A percentile compares a stretch with the other conserved stretches of the same genome.
Conservation (phyloP, 2,888 invertebrate species). For the Gortyna flavago region DNA sequence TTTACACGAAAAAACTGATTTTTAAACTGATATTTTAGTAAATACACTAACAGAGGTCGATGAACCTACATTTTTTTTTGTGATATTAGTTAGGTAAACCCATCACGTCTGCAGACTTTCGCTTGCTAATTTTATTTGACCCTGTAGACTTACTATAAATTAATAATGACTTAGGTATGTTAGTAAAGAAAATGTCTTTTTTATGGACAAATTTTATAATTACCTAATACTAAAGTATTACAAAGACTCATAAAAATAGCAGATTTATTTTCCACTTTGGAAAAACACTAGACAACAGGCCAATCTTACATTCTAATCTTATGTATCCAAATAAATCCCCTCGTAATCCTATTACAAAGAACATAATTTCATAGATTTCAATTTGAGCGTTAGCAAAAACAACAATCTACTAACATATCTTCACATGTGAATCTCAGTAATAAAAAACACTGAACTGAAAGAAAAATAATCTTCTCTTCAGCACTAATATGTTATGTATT, state of each 20-base stretch:
- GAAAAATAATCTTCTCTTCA: slow-evolving; percentile 5
- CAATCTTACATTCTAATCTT: slow-evolving; percentile 8
- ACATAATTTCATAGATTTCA: slow-evolving; percentile 3
- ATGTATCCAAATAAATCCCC: slow-evolving; percentile 11
- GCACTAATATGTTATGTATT: background rate
- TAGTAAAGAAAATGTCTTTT: slow-evolving; percentile 1
- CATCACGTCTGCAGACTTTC: background rate
- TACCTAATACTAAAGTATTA: slow-evolving; percentile 24
- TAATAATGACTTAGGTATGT: background rate
- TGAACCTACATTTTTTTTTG: no score
- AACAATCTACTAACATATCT: background rate
- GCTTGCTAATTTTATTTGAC: background rate
- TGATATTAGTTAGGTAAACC: no score
- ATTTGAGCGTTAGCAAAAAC: slow-evolving; percentile 25
- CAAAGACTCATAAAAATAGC: slow-evolving; percentile 37
- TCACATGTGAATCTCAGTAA: background rate
- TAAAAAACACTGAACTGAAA: background rate
- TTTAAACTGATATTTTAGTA: no score
- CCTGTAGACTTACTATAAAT: slow-evolving; percentile 1
- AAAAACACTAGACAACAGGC: slow-evolving; percentile 24
- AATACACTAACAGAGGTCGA: no score
- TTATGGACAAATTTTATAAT: slow-evolving; percentile 14
- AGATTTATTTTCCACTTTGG: slow-evolving; percentile 26
- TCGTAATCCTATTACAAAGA: slow-evolving; percentile 11
- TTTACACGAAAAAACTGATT: no score